These are phyloP conservation scores for Tanytarsus gracilentus DNA, from an alignment of 2,888 invertebrate species.

Conservation along the genomic window DNA sequence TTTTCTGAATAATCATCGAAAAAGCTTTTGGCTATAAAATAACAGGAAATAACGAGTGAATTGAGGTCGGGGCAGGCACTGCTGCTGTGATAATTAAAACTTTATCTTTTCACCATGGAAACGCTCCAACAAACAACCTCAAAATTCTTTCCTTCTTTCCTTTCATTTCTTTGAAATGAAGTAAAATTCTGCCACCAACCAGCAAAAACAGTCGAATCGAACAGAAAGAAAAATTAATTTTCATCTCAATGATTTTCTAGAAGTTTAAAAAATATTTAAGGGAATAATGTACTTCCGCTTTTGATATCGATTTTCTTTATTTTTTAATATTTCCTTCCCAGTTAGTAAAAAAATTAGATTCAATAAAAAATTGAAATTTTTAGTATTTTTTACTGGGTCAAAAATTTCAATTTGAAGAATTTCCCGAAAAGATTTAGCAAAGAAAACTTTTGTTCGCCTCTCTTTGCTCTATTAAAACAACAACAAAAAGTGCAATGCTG, in stretches of 20 bases:
- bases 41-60: background rate
- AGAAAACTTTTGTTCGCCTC: background rate
- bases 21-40: slow-evolving; percentile 1
- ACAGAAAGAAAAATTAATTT: background rate
- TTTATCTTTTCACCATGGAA: background rate
- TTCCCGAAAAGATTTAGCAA: no score
- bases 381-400: background rate
- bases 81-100: background rate
- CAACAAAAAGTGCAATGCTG: no score
- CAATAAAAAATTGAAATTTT: background rate
- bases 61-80: background rate
- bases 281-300: no score
- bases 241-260: no score
- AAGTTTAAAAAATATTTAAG: no score
- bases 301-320: no score
- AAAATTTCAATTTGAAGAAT: background rate
- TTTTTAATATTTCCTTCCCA: no score
- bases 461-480: no score
- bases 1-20: background rate
- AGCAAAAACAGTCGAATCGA: background rate
- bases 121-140: no score
- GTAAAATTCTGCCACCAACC: background rate
- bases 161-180: no score
- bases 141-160: no score
- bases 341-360: background rate